phyloP scores from a whole-genome alignment of 2,797 vertebrate species.

The Cephalopachus bancanus region DNA sequence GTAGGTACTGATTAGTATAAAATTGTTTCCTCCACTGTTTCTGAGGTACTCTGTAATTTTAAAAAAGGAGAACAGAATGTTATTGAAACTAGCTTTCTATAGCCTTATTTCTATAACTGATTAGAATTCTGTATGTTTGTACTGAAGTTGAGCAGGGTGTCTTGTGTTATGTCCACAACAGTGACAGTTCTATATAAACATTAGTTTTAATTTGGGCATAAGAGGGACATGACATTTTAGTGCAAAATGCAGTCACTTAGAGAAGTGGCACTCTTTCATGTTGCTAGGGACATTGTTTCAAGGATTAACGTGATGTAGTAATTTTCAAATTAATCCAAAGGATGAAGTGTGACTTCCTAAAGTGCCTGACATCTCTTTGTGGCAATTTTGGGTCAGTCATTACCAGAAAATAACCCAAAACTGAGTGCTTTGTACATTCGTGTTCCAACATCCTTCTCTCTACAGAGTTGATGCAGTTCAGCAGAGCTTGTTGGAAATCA shows the following conservation, averaged over 20 bases:
- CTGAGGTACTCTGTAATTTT: slow-evolving; percentile 11
- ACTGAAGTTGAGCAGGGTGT: background rate
- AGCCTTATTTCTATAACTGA: slow-evolving; percentile 12
- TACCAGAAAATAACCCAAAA: background rate
- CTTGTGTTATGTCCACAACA: background rate
- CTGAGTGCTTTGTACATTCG: background rate
- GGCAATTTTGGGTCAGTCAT: background rate
- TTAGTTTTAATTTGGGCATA: slow-evolving; percentile 19
- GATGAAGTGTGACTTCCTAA: background rate
- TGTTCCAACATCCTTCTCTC: background rate
- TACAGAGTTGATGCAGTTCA: background rate
- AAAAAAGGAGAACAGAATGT: slow-evolving; percentile 13
- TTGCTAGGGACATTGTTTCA: background rate
- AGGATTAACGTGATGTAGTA: background rate
- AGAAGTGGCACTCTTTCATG: background rate
- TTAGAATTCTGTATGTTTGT: background rate
- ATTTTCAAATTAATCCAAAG: slow-evolving; percentile 22
- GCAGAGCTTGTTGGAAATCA: slow-evolving; percentile 1
- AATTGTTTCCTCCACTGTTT: background rate
- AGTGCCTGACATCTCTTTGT: background rate
- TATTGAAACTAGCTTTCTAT: background rate
- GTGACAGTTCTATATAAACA: background rate
- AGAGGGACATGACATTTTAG: background rate
- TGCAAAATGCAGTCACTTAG: background rate
- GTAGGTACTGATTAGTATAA: slow-evolving; percentile 23